Evolutionary conservation across 2,797 vertebrate genomes (phyloP), one percentile per base, ranked within the genome.

Genomic region (Peromyscus aztecus): DNA sequence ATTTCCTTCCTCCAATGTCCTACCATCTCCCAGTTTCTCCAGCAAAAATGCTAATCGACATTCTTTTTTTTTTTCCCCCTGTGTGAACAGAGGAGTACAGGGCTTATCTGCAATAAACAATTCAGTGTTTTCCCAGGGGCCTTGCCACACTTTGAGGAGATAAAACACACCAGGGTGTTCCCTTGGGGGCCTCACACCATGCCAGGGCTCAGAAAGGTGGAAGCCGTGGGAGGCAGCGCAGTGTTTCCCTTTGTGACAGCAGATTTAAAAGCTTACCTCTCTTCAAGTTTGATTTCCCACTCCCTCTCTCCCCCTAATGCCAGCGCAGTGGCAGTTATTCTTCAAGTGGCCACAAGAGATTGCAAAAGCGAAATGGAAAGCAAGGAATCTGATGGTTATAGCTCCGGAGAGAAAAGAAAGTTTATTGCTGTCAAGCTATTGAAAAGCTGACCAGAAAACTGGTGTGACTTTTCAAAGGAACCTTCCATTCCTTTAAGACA

Each of bases 81-180:
- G 21, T 90, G 71, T 5, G 0, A 80, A 96, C 82, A 86, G 84
- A 69, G 43, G 29, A 96, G 63, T 90, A 65, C 90, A 91, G 24
- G 87, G 34, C 1, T 13, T 4, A 16, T 67, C 81, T 52, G 31
- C 95, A 80, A 76, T 76, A 96, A 59, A 55, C 81, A 96, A 89
- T 86, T 96, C 59, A 85, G 49, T 71, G 24, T 96, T 55, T 96
- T 87, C 76, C 75, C 96, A 52, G 69, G 94, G 97, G 90, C 5
- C 91, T 76, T 87, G 65, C 86, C 83, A 96, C 83, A 94, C 90
- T 93, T 16, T 43, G 84, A 94, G 75, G 81, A 97, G 94, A 57
- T 65, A 27, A 97, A 97, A 49, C 93, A 94, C 93, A 95, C 94
- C 95, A 96, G 49, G 8, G 17, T 73, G 21, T 83, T 96, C 73